Conservation (phyloP, 2,888 invertebrate species). For the Eulithis testata region DNA sequence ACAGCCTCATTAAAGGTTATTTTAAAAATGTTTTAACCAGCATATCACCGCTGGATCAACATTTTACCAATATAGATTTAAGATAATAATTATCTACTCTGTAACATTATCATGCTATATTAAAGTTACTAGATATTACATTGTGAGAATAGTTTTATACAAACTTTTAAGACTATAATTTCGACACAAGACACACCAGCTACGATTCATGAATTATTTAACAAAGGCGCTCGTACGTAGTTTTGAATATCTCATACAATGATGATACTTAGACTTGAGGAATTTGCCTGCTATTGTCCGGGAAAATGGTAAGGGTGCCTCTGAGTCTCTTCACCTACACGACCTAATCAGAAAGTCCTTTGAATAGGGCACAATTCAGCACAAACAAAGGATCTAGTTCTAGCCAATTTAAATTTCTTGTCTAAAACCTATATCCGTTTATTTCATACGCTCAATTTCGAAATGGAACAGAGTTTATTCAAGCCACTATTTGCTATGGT, state of each 20-base stretch:
- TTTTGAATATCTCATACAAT: slow-evolving; percentile 32
- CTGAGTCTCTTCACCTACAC: background rate
- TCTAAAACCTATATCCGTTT: no score
- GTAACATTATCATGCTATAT: background rate
- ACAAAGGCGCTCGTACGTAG: slow-evolving; percentile 20
- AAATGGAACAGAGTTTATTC: no score
- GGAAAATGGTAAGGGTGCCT: slow-evolving; percentile 3
- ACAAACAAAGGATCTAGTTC: no score
- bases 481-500: no score
- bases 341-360: background rate
- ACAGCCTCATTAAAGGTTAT: no score
- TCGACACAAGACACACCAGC: slow-evolving; percentile 32
- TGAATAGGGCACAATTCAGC: background rate
- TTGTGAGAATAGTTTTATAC: slow-evolving; percentile 20
- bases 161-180: slow-evolving; percentile 37
- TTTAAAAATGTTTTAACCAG: no score
- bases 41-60: no score
- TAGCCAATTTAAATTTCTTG: no score
- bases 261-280: slow-evolving; percentile 8
- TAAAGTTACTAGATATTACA: background rate
- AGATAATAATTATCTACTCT: no score
- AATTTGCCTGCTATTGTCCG: slow-evolving; percentile 14
- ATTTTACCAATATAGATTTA: no score
- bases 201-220: slow-evolving; percentile 44
- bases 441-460: no score